Conservation (phyloP, 2,888 invertebrate genomes). For the Machimus atricapillus region DNA sequence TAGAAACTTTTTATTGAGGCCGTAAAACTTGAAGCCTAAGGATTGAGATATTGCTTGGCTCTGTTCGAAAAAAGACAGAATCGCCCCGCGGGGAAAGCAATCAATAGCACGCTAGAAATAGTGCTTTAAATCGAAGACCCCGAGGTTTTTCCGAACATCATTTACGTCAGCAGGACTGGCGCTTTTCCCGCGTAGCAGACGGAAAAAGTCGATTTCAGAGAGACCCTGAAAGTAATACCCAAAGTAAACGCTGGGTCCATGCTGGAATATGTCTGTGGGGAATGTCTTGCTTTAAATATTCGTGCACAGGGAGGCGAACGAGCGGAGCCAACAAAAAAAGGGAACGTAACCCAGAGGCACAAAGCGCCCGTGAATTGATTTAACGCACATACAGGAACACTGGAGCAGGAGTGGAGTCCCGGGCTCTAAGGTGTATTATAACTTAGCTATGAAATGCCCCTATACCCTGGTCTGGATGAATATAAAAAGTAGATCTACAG, state of each 20-base stretch:
- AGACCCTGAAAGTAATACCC: conserved; percentile 17
- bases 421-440: neutral
- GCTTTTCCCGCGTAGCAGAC: neutral
- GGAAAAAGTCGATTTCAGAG: conserved; percentile 3
- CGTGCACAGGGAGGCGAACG: neutral
- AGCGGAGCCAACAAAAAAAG: neutral
- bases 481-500: neutral
- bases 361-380: neutral
- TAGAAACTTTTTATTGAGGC: neutral
- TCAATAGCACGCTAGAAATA: conserved; percentile 28
- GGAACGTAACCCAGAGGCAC: neutral
- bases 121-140: conserved; percentile 19
- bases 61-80: neutral
- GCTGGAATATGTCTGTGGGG: neutral
- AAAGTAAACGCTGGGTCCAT: conserved; percentile 24
- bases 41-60: neutral
- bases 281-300: conserved; percentile 1
- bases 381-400: neutral
- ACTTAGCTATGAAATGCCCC: neutral
- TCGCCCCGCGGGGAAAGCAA: neutral
- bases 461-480: neutral
- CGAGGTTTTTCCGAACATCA: neutral
- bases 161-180: neutral
- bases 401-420: neutral
- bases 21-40: neutral